Evolutionary conservation across 92 coral and sea anemone genomes (phyloP), one percentile per base, ranked within the genome.

Genomic region (Epizoanthus fatuus): DNA sequence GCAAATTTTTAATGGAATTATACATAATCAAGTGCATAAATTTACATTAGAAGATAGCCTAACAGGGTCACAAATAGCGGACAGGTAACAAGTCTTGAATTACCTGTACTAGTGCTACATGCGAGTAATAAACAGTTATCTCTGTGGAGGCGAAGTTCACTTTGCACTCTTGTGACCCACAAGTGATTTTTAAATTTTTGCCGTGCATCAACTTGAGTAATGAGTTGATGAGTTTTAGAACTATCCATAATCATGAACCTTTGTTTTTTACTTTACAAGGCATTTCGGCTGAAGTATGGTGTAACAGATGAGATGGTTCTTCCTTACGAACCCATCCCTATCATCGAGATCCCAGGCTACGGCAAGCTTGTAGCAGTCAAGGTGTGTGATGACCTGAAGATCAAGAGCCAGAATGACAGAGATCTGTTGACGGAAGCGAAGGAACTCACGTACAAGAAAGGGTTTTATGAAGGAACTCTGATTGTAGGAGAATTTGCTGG

Each of bases 271-370:
- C 11, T 49, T 62, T 44, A 14, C 59, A 44, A 97, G 99, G 95
- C 94, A 12, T 93, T 97, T 72, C 95, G 99, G 20, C 86, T 93
- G 88, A 97, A 97, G 88, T 97, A 85, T 81, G 92, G 98, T 37
- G 74, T 97, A 12, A 93, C 96, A 15, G 98, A 97, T 73, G 99
- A 97, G 64, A 97, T 97, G 99, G 99, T 94, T 22, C 96, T 97
- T 51, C 99, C 98, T 1, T 97, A 65, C 57, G 92, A 97, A 54
- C 99, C 99, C 2, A 87, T 97, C 15, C 99, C 99, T 17, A 97
- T 97, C 86, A 97, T 97, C 42, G 91, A 94, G 57, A 98, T 97
- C 1, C 99, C 99, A 19, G 99, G 91, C 2, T 97, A 93, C 64
- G 99, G 99, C 13, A 91, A 97, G 70, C 81, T 97, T 35, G 88